Conservation (phyloP, 2,797 vertebrate genomes). For the Xiphophorus birchmanni region DNA sequence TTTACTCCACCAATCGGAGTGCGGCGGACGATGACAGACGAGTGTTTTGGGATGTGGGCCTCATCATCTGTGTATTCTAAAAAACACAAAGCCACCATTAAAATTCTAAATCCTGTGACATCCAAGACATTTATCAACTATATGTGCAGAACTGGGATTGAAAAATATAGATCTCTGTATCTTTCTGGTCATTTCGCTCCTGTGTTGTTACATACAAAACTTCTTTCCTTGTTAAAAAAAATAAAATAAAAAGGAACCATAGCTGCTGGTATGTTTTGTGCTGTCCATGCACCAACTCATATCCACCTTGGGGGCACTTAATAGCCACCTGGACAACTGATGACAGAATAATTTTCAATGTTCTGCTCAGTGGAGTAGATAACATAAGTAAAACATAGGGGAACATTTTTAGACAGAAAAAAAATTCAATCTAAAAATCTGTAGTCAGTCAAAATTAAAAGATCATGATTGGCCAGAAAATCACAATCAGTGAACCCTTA, state of each 20-base stretch:
- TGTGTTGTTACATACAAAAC: not conserved
- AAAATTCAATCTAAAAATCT: too few species aligned
- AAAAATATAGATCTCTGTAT: not conserved
- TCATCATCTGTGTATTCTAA: conserved; percentile 94
- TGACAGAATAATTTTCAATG: not conserved
- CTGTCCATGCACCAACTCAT: not conserved
- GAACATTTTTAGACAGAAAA: too few species aligned
- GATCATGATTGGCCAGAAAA: too few species aligned
- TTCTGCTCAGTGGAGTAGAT: not conserved
- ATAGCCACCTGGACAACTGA: not conserved
- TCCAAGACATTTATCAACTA: not conserved
- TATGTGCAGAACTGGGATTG: not conserved
- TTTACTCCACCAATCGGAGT: conserved; percentile 97
- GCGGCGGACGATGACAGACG: conserved; percentile 93
- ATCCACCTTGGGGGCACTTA: not conserved
- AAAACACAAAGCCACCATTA: conserved; percentile 4
- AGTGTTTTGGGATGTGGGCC: conserved; percentile 94
- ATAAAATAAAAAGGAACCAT: not conserved
- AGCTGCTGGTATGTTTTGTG: not conserved
- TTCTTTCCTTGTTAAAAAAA: not conserved
- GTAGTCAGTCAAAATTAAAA: too few species aligned
- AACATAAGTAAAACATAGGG: too few species aligned
- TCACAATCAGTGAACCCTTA: too few species aligned
- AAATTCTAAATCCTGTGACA: not conserved
- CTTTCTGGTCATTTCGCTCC: not conserved